These are phyloP conservation scores for Chloropsis hardwickii DNA, from an alignment of 2,113 vertebrate species.

Conservation along the genomic window DNA sequence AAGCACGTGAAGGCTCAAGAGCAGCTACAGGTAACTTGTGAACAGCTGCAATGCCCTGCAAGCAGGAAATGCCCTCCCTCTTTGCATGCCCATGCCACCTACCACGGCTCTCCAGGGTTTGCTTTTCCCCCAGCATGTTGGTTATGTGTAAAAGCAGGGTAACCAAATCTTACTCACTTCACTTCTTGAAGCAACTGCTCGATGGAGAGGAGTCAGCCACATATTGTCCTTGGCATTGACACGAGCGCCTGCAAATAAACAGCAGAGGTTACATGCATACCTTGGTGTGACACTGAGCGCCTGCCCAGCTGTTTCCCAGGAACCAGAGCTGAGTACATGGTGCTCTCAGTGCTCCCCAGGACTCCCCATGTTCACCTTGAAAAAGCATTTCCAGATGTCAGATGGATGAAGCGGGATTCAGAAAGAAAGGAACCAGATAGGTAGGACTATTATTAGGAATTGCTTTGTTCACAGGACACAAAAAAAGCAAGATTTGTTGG, in stretches of 20 bases:
- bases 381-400: background rate
- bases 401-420: fast-evolving
- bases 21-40: background rate
- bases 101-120: background rate
- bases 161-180: slow-evolving; percentile 78
- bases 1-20: background rate
- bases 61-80: background rate
- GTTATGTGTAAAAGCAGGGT: background rate
- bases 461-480: background rate
- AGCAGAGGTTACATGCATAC: slow-evolving; percentile 17
- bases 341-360: background rate
- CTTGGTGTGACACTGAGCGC: background rate
- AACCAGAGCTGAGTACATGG: background rate
- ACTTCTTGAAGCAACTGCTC: slow-evolving; percentile 92
- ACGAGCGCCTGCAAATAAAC: slow-evolving; percentile 83
- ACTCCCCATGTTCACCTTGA: background rate
- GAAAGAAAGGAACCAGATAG: background rate
- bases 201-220: slow-evolving; percentile 97
- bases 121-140: background rate
- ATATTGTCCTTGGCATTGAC: slow-evolving; percentile 98
- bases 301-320: background rate
- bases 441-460: background rate
- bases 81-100: background rate
- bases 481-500: background rate
- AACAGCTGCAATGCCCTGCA: background rate